Percentiles rank a stretch among this genome's conserved stretches.
phyloP scores from a whole-genome alignment of 1,140 invertebrate species.

The Pseudoatta argentina region DNA sequence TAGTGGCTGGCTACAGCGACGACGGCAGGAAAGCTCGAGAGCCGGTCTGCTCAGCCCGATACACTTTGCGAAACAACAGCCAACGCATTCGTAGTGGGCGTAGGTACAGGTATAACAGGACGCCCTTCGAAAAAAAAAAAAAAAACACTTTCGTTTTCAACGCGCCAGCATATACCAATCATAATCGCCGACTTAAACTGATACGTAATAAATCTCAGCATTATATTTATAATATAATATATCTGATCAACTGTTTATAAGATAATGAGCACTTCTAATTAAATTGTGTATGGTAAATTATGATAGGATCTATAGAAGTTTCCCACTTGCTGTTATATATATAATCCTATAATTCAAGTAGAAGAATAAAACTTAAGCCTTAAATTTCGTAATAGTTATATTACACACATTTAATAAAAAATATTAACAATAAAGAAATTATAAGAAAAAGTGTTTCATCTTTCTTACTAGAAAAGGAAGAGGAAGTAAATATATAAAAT shows the following conservation, averaged over 20 bases:
- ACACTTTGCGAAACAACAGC: constrained; percentile 54
- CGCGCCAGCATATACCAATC: background rate
- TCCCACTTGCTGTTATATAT: background rate
- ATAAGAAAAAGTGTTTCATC: background rate
- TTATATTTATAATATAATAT: background rate
- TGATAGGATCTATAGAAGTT: background rate
- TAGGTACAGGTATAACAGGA: constrained; percentile 58
- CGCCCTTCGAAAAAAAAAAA: constrained; percentile 35
- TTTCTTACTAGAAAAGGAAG: background rate
- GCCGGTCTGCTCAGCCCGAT: constrained; percentile 25
- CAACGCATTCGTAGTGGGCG: constrained; percentile 31
- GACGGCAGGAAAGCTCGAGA: constrained; percentile 36
- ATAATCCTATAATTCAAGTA: background rate
- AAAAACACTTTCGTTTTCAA: constrained; percentile 46
- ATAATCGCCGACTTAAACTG: constrained; percentile 1
- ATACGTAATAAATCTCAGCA: background rate
- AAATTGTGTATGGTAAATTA: background rate
- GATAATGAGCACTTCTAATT: background rate
- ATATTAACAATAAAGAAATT: background rate
- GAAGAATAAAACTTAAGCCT: background rate
- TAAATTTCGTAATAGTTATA: background rate
- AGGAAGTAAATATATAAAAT: background rate
- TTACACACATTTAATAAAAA: background rate
- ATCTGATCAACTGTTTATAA: background rate
- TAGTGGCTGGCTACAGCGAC: constrained; percentile 44